Base-by-base conservation (phyloP, 2,113 vertebrate genomes). In the Chaenocephalus aceratus region DNA sequence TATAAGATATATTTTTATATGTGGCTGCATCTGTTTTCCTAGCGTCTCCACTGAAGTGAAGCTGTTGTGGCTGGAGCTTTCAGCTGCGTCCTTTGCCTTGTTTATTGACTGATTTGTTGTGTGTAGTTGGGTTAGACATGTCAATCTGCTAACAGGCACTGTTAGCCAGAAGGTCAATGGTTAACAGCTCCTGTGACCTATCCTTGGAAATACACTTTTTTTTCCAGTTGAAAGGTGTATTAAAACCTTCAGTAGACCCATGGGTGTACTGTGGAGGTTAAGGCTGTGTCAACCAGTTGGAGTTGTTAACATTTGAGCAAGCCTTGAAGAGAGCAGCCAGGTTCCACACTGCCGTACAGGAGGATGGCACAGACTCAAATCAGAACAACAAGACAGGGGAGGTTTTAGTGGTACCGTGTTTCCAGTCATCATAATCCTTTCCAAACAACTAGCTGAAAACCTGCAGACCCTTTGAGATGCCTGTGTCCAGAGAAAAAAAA, bases 51-150 rank as follows among this genome's bases (percentile, higher is more conserved):
- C 52, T 30, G 59, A 44, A 18, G 13, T 3, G n/a, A 72, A 72
- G 46, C 36, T 68, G 30, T 75, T 80, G 65, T 79, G 79, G 70
- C 57, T 77, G 72, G 56, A 44, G 61, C 75, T 60, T 82, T 51
- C 74, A 75, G 69, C 53, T 62, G 57, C 72, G 72, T 83, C 70
- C 41, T 81, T 80, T 51, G 9, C 66, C 74, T 49, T 62, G 59
- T 88, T 86, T 87, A 75, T 88, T 57, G 58, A 72, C 67, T 87
- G 71, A 88, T 89, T 87, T 90, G 59, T 88, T 88, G 74, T 54
- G 63, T 71, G 77, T 83, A 60, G 82, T 61, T 81, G 64, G 49
- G 68, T 80, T 67, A 66, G 78, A 88, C 79, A 57, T 79, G 72
- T 77, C 63, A 73, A 57, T 80, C 70, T 73, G 64, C 74, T 75